These are phyloP conservation scores for Psittacula derbiana DNA, from an alignment of 2,797 vertebrate genomes.

Conservation along the genomic window DNA sequence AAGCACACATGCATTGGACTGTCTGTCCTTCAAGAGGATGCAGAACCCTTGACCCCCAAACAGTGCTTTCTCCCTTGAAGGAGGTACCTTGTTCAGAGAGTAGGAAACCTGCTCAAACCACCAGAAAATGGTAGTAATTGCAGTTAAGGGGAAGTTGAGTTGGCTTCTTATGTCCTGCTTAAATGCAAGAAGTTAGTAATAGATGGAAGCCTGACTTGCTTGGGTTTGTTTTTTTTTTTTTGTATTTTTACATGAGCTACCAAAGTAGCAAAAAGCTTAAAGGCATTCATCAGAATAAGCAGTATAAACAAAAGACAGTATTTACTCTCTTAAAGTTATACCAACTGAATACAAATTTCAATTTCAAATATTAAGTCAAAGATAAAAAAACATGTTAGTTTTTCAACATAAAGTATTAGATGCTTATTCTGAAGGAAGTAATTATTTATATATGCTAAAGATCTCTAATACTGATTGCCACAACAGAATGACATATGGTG, in stretches of 20 bases:
- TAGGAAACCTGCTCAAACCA: neutral
- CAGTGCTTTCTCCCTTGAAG: neutral
- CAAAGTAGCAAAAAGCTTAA: constrained; percentile 24
- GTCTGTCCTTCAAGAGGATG: neutral
- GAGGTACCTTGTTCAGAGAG: neutral
- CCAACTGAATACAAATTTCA: constrained; percentile 3
- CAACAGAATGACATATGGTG: neutral
- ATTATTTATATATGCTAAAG: neutral
- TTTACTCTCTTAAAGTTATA: neutral
- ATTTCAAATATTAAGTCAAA: neutral
- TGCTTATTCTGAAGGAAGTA: neutral
- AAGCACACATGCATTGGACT: neutral
- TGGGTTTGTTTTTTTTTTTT: neutral
- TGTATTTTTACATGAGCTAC: constrained; percentile 5
- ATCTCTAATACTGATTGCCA: constrained; percentile 1
- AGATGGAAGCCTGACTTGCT: neutral
- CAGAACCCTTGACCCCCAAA: neutral
- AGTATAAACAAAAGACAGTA: neutral
- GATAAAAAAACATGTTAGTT: neutral
- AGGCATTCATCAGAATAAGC: neutral
- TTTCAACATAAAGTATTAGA: neutral
- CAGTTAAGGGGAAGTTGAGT: neutral
- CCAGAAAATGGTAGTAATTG: neutral
- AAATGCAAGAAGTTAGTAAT: neutral
- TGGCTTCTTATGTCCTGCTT: neutral